These are phyloP conservation scores for Amyelois transitella DNA, from an alignment of 1,140 invertebrate species.

Conservation along the genomic window DNA sequence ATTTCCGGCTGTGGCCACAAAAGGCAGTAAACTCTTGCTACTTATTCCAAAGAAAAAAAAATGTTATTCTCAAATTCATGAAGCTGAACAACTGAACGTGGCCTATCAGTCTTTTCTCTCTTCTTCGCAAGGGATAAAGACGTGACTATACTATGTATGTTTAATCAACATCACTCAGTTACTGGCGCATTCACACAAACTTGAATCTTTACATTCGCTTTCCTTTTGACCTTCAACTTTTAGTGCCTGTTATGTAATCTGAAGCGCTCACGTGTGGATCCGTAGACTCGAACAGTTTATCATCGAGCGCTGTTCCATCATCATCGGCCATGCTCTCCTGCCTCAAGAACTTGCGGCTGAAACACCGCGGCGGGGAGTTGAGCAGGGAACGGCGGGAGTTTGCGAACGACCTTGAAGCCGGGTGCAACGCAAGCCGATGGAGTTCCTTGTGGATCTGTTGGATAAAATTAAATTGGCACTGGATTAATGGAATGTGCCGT, in stretches of 20 bases:
- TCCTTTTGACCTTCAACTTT: no score
- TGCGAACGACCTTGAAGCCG: conserved; percentile 7
- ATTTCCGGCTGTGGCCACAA: no score
- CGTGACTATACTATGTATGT: no score
- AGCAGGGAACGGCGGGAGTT: conserved; percentile 1
- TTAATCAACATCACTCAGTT: no score
- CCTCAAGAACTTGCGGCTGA: conserved; percentile 26
- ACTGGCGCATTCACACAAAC: no score
- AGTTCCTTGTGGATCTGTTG: conserved; percentile 87
- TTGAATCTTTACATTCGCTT: no score
- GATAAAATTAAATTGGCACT: not conserved
- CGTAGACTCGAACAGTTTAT: conserved; percentile 25
- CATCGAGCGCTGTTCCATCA: conserved; percentile 19
- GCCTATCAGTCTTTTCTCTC: no score
- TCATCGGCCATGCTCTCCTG: conserved; percentile 58
- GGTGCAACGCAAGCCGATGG: conserved; percentile 74
- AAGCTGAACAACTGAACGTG: no score
- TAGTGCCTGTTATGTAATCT: not conserved
- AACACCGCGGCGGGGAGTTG: conserved; percentile 7
- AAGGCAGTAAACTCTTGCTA: no score
- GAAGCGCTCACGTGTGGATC: not conserved
- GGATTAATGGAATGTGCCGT: conserved; percentile 1
- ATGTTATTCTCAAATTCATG: no score
- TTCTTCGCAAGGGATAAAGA: no score
- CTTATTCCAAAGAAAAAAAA: no score